These are phyloP conservation scores for Gila robusta DNA, from an alignment of 2,797 vertebrate species.

Conservation along the genomic window DNA sequence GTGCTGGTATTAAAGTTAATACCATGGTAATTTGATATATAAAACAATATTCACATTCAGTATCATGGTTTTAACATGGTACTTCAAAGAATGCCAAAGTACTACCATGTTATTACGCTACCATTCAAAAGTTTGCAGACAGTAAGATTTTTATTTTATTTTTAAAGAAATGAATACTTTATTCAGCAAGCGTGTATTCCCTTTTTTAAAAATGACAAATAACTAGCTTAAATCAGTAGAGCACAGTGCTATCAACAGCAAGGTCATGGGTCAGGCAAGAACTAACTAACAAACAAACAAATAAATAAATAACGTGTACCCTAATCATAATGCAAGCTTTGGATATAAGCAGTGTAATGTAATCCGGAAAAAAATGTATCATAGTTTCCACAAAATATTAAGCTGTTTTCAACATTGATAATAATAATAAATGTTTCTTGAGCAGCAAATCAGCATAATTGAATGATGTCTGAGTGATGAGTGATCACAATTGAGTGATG, in stretches of 20 bases:
- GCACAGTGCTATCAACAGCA: neutral
- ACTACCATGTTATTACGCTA: neutral
- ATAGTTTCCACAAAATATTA: neutral
- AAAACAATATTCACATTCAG: neutral
- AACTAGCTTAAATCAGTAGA: neutral
- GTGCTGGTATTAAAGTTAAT: neutral
- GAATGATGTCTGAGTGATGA: neutral
- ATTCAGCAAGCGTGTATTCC: neutral
- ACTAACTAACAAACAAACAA: neutral
- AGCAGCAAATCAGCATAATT: neutral
- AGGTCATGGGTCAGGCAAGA: neutral
- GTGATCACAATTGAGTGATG: neutral
- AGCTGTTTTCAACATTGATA: neutral
- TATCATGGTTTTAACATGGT: neutral
- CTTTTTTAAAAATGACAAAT: neutral
- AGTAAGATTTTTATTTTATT: neutral
- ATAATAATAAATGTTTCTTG: neutral
- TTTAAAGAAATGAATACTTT: neutral
- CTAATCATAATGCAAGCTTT: neutral
- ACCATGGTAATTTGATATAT: neutral
- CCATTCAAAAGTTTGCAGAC: neutral
- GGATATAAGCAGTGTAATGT: neutral
- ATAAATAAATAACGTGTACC: neutral
- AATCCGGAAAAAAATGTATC: too few relatives aligned
- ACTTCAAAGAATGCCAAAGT: neutral